These are phyloP conservation scores for Smutsia temminckii DNA, from an alignment of 2,797 vertebrate genomes.

Conservation along the genomic window DNA sequence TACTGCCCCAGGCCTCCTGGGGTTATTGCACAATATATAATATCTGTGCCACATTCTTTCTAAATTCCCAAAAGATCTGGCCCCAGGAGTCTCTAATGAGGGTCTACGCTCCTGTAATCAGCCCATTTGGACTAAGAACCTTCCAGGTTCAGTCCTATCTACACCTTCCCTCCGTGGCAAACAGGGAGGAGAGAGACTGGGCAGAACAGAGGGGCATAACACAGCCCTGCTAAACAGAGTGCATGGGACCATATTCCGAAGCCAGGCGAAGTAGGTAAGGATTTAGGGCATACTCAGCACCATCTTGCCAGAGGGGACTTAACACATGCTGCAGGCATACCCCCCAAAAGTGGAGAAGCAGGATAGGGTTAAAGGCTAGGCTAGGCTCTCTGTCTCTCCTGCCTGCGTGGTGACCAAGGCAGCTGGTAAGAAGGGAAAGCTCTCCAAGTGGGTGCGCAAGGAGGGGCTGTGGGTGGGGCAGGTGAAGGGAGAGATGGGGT, in stretches of 20 bases:
- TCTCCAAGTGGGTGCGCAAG: not conserved
- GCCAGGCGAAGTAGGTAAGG: rapidly evolving
- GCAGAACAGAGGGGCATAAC: not conserved
- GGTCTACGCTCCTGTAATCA: not conserved
- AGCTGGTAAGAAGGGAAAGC: not conserved
- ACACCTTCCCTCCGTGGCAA: not conserved
- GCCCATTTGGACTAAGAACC: not conserved
- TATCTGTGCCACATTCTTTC: not conserved
- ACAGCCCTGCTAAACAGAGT: not conserved
- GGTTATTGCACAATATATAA: not conserved
- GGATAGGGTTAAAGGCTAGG: not conserved
- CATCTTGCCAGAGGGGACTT: not conserved
- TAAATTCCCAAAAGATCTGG: not conserved
- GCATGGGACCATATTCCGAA: not conserved
- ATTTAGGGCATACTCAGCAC: not conserved
- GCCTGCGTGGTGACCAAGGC: not conserved
- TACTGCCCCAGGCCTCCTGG: not conserved
- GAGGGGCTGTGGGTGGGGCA: not conserved
- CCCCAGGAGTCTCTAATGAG: not conserved
- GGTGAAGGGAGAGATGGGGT: too few relatives aligned
- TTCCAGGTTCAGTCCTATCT: not conserved
- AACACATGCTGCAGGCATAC: not conserved
- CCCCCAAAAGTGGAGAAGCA: not conserved
- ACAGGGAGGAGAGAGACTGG: not conserved
- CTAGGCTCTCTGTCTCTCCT: not conserved